A percentile compares a stretch with the other conserved stretches of the same genome.
Conservation (phyloP, 2,113 vertebrate species). For the Pollachius pollachius region DNA sequence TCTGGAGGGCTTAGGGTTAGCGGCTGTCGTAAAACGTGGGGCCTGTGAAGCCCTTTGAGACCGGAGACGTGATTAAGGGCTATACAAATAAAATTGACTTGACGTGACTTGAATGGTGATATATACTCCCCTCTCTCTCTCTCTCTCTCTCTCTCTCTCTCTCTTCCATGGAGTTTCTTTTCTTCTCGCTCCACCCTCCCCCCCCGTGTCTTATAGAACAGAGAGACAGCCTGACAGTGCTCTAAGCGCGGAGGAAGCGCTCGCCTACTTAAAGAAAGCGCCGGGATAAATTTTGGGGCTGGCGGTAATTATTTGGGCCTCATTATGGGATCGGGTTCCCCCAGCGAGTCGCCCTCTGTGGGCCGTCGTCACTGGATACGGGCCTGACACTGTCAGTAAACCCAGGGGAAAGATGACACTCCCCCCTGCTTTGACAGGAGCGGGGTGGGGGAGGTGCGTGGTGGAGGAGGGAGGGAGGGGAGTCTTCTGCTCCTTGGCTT, state of each 20-base stretch:
- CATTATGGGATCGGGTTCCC: slow-evolving; percentile 69
- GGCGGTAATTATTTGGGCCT: slow-evolving; percentile 67
- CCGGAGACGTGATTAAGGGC: too few species aligned
- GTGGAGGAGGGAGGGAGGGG: slow-evolving; percentile 24
- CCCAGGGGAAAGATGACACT: slow-evolving; percentile 57
- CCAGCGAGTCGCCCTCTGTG: slow-evolving; percentile 54
- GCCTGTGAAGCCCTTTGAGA: too few species aligned
- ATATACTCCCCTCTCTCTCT: too few species aligned
- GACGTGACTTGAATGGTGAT: too few species aligned
- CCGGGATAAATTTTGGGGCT: slow-evolving; percentile 53
- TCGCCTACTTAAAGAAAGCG: slow-evolving; percentile 61
- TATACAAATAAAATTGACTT: too few species aligned
- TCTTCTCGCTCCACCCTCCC: slow-evolving; percentile 40
- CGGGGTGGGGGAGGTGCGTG: slow-evolving; percentile 55
- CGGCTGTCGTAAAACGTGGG: too few species aligned
- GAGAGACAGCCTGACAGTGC: slow-evolving; percentile 58
- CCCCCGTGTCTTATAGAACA: slow-evolving; percentile 54
- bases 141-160: slow-evolving; percentile 4
- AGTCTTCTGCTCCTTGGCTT: slow-evolving; percentile 42
- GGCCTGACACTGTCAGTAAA: slow-evolving; percentile 65
- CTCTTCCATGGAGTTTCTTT: slow-evolving; percentile 43
- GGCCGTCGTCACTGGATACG: slow-evolving; percentile 63
- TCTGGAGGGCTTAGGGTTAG: too few species aligned
- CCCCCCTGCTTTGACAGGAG: slow-evolving; percentile 70
- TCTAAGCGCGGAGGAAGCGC: slow-evolving; percentile 17